These are phyloP conservation scores for Agrochola circellaris DNA, from an alignment of 2,888 invertebrate genomes.

Conservation along the genomic window DNA sequence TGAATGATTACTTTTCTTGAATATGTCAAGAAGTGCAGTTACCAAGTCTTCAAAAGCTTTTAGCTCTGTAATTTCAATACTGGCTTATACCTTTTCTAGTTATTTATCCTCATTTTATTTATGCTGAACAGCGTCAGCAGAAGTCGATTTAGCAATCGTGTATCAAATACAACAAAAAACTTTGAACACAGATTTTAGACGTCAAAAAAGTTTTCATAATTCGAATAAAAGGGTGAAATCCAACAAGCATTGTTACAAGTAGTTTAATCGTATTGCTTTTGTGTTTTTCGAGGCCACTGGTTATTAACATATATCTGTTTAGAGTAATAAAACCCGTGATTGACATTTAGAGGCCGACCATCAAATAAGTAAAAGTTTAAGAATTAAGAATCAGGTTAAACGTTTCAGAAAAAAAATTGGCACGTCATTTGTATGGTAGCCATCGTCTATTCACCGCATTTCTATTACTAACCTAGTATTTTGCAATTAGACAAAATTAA, in stretches of 20 bases:
- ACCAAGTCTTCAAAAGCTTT: constrained; percentile 21
- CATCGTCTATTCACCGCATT: constrained; percentile 1
- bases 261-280: constrained; percentile 59
- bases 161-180: constrained; percentile 17
- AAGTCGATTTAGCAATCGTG: constrained; percentile 24
- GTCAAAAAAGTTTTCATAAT: constrained; percentile 34
- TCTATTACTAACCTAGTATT: constrained; percentile 8
- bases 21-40: constrained; percentile 39
- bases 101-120: constrained; percentile 11
- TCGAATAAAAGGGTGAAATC: constrained; percentile 57
- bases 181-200: constrained; percentile 10
- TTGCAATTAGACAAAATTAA: constrained; percentile 22
- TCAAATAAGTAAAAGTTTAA: constrained; percentile 72
- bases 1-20: constrained; percentile 48
- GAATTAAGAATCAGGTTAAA: constrained; percentile 72
- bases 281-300: constrained; percentile 72
- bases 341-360: constrained; percentile 76
- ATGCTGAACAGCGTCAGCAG: constrained; percentile 26
- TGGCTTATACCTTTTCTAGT: background rate
- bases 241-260: constrained; percentile 58
- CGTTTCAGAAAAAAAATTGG: constrained; percentile 67
- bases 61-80: background rate
- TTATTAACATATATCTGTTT: constrained; percentile 75
- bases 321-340: constrained; percentile 76
- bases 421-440: constrained; percentile 54